Evolutionary conservation across 2,888 invertebrate species (phyloP), one percentile per base, ranked within the genome.

Genomic region (Orchestes rusci): DNA sequence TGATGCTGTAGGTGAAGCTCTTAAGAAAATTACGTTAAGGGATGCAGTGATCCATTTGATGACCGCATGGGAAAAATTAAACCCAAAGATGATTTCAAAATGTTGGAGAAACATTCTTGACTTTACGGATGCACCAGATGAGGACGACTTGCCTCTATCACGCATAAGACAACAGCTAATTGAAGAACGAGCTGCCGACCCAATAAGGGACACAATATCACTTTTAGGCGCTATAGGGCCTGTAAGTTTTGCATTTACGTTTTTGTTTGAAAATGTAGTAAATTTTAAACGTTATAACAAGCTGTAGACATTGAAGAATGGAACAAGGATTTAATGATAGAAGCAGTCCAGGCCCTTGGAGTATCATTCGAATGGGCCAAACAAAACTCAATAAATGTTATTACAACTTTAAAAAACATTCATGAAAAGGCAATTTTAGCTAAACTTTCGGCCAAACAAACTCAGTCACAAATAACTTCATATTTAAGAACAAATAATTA

Each of bases 21-120:
- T 43, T 13, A 43, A 43, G 13, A 27, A 30, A 27, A 15, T 43
- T 36, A 30, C 43, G 12, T 43, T 43, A 39, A 27, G 30, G 19
- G 39, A 39, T 16, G 39, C 39, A 30, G 15, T 39, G 16, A 18
- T 37, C 12, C 28, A 37, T 27, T 37, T 37, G 18, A 12, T 16
- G 28, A 28, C 27, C 16, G 37, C 37, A 37, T 37, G 37, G 27
- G 27, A 37, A 4, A 37, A 37, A 16, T 37, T 37, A 37, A 37
- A 15, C 15, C 37, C 37, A 4, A 5, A 36, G 7, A 23, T 23
- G 5, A 23, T 23, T 23, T 5, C 8, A 5, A 34, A 34, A 34
- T 34, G 16, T 13, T 34, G 34, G 16, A 15, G 12, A 23, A 23
- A 23, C 27, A 23, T 23, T 8, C 5, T 23, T 5, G 27, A 5